Evolutionary conservation across 2,113 vertebrate genomes (phyloP), one percentile per base, ranked within the genome.

Genomic region (Muntiacus muntjak): DNA sequence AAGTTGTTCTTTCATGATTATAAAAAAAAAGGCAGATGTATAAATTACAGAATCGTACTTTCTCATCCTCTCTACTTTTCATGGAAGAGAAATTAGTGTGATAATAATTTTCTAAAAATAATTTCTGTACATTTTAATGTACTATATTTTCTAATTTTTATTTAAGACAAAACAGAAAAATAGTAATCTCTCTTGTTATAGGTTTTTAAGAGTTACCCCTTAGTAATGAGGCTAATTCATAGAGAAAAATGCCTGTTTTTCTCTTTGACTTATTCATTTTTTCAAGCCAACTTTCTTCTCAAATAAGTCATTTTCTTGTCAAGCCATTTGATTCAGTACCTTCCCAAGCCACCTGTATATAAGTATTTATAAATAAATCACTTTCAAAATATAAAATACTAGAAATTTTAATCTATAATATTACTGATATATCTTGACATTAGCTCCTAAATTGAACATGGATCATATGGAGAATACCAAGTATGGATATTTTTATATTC

Each of bases 1-100:
- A 96, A 85, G 45, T 36, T 91, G 54, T 90, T 95, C 57, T 96
- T 58, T 88, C 90, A 86, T 85, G 55, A 90, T 91, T n/a, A 71
- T 40, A 45, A 62, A 87, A 95, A 40, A 88, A 25, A 83, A 45
- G 9, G 93, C 28, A 88, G n/a, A 52, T 79, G 9, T 45, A 26
- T n/a, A 94, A 87, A 78, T 96, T 87, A 64, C 2, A 93, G 85
- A 95, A 96, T 28, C 30, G 5, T 62, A 19, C 6, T 67, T 67
- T 82, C 28, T 93, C 9, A 15, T 83, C 94, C 55, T 52, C 43
- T 47, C 58, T 62, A 47, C 64, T 17, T 40, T 94, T 95, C 14
- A 45, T 17, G 36, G 82, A 64, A 94, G 26, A 74, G 79, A 5
- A 57, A 11, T 57, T 58, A 13, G 1, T 86, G 4, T 64, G n/a